Evolutionary conservation across 2,797 vertebrate species (phyloP).

Genomic region (Dromococcyx pavoninus): DNA sequence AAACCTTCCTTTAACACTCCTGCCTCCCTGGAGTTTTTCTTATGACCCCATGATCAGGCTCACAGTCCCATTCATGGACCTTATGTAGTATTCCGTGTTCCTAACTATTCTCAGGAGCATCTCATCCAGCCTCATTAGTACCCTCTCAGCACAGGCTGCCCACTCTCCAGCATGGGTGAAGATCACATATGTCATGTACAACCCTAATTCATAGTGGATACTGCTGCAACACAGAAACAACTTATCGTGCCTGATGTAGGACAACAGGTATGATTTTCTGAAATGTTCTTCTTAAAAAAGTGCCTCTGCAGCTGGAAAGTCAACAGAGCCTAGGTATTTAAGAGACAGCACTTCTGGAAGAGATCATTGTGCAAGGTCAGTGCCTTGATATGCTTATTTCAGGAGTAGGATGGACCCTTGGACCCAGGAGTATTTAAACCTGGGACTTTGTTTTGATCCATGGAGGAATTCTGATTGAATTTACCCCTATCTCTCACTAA

Average conservation of each 20-base stretch:
- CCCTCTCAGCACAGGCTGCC: background rate
- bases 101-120: background rate
- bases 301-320: background rate
- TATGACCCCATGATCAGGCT: fast-evolving
- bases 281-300: background rate
- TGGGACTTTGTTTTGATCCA: background rate
- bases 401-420: background rate
- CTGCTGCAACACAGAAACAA: background rate
- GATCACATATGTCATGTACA: background rate
- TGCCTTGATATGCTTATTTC: background rate
- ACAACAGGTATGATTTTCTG: background rate
- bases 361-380: background rate
- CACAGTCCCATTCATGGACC: fast-evolving
- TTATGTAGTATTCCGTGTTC: background rate
- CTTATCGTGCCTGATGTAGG: background rate
- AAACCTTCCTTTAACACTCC: background rate
- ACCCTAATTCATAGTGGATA: fast-evolving
- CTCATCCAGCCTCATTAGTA: background rate
- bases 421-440: background rate
- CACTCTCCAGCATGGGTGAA: background rate
- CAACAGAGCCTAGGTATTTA: background rate
- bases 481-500: background rate
- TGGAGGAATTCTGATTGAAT: constrained; percentile 1
- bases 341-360: background rate
- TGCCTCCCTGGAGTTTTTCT: fast-evolving